Percentiles rank a stretch among this genome's conserved stretches.
Conservation (phyloP, 2,113 vertebrate species). For the Atractosteus spatula region DNA sequence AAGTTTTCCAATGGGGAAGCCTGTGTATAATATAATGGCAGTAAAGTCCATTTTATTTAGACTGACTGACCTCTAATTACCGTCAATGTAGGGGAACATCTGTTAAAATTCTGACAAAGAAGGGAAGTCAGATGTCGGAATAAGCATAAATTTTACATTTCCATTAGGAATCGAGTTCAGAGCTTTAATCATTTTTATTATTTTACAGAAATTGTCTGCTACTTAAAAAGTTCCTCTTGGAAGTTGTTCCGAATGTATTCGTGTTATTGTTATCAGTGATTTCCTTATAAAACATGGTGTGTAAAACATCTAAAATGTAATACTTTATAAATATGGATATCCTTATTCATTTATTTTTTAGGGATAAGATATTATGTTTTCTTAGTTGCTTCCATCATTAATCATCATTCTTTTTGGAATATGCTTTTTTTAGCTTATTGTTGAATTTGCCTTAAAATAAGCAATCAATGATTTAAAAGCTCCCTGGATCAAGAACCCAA, state of each 20-base stretch:
- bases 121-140: conserved; percentile 40
- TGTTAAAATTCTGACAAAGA: conserved; percentile 53
- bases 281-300: not conserved
- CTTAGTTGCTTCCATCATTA: not conserved
- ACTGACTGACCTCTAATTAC: conserved; percentile 54
- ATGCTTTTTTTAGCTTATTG: too few relatives aligned
- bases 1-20: conserved; percentile 4
- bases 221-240: not conserved
- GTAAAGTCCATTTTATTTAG: conserved; percentile 36
- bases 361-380: not conserved
- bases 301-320: not conserved
- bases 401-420: not conserved
- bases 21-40: conserved; percentile 37
- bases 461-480: too few relatives aligned
- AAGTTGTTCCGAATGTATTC: not conserved
- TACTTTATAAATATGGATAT: not conserved
- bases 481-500: too few relatives aligned
- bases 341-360: not conserved
- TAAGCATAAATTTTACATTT: conserved; percentile 35
- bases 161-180: conserved; percentile 38
- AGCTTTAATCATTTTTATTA: conserved; percentile 47
- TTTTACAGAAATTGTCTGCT: conserved; percentile 20
- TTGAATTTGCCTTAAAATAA: too few relatives aligned
- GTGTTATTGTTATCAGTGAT: not conserved
- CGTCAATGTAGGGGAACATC: conserved; percentile 53